These are phyloP conservation scores for Limnodromus scolopaceus DNA, from an alignment of 2,797 vertebrate genomes.

Conservation along the genomic window DNA sequence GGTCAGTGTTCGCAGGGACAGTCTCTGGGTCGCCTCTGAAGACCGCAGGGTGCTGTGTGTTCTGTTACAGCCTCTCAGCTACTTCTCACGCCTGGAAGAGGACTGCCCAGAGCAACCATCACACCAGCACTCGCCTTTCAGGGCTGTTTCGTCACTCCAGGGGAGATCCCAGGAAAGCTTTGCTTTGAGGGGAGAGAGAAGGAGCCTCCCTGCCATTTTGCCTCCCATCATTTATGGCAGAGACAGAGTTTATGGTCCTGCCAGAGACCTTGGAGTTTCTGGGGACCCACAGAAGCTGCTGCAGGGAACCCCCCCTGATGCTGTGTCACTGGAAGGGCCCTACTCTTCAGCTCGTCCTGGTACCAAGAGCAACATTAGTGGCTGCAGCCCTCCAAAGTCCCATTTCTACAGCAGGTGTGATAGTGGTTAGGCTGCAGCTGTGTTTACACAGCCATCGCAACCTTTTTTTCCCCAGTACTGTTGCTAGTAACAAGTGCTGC, in stretches of 20 bases:
- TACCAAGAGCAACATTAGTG: neutral
- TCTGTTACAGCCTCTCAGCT: neutral
- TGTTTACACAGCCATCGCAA: neutral
- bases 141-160: neutral
- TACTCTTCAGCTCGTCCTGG: neutral
- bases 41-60: accelerated
- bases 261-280: no score
- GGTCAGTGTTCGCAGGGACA: accelerated
- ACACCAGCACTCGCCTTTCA: neutral
- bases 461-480: neutral
- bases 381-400: neutral
- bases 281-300: neutral
- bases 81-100: neutral
- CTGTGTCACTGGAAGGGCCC: accelerated
- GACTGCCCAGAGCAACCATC: neutral
- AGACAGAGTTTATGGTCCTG: neutral
- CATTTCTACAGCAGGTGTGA: neutral
- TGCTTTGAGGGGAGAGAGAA: neutral
- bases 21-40: neutral
- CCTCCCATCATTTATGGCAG: neutral
- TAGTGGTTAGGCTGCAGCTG: neutral
- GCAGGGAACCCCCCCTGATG: accelerated
- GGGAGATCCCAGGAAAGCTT: neutral
- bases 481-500: neutral
- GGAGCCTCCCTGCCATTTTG: neutral